Evolutionary conservation across 2,888 invertebrate genomes (phyloP), one percentile per base, ranked within the genome.

Genomic region (Pomacea canaliculata): DNA sequence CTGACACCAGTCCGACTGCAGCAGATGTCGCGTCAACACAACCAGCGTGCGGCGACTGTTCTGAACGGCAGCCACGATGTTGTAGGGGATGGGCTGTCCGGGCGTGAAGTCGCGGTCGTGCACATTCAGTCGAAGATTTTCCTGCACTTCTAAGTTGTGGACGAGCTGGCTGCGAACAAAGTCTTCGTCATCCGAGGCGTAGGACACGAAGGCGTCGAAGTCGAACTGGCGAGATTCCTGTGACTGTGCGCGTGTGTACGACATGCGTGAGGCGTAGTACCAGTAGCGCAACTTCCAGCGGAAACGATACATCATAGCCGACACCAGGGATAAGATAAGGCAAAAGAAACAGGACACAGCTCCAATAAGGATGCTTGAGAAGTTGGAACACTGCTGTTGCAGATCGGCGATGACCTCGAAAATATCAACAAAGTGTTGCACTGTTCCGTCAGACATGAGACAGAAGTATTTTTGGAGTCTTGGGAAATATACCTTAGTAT

Each of bases 61-160:
- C 63, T 77, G 70, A 49, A 77, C 65, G 37, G 77, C 73, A 48
- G 62, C 66, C 56, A 77, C 70, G 63, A 73, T 76, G 71, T 71
- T 71, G 71, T 27, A 27, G 51, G 76, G 62, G 60, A 76, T 76
- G 18, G 66, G 76, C 5, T 66, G 67, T 13, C 71, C 71, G 4
- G 76, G 76, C 12, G 62, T 67, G 46, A 71, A 76, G 71, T 76
- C 76, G 23, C 76, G 66, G 68, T 76, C 66, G 68, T 76, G 76
- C n/a, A 76, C 37, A 68, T 68, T 73, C 73, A 76, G 67, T 1
- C 68, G 66, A 12, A 76, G 68, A 27, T 66, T 23, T 37, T 37
- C 76, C 19, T 65, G 71, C 23, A 46, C 62, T 56, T 76, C 76
- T 66, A 76, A 67, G n/a, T 59, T 48, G 27, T 71, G 56, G 67